Evolutionary conservation across 2,113 vertebrate species (phyloP).

Genomic region (Anhinga anhinga): DNA sequence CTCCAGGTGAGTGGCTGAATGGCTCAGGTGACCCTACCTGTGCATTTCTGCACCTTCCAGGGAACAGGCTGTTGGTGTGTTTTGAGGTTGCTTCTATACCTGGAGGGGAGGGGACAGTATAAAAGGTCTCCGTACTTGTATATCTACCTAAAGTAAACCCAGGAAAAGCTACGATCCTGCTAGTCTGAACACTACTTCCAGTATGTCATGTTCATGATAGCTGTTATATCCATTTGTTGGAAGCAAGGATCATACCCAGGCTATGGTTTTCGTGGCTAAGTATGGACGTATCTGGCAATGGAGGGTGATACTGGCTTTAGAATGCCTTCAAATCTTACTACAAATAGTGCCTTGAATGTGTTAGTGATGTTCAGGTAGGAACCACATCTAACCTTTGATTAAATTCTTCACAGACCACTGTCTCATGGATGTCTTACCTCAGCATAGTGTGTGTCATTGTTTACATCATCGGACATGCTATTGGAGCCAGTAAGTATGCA

Average conservation of each 20-base stretch:
- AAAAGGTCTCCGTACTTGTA: background rate
- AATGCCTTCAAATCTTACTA: background rate
- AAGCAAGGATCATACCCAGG: background rate
- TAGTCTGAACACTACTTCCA: background rate
- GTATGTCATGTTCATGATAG: accelerated
- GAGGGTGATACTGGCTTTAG: background rate
- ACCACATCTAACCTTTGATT: background rate
- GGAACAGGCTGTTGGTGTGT: background rate
- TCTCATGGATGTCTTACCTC: constrained; percentile 87
- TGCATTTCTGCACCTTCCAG: background rate
- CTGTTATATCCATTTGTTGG: background rate
- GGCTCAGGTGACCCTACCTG: background rate
- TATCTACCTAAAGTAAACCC: background rate
- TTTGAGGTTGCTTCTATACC: background rate
- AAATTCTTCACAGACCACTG: background rate
- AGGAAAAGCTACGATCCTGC: background rate
- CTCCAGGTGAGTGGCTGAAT: constrained; percentile 79
- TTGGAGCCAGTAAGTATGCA: constrained; percentile 87
- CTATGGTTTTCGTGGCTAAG: background rate
- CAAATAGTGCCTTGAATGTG: background rate
- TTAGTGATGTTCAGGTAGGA: background rate
- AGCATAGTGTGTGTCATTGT: constrained; percentile 85
- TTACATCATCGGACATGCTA: constrained; percentile 88
- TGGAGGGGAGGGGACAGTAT: background rate
- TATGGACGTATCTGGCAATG: background rate